Evolutionary conservation across 2,113 vertebrate genomes (phyloP).

Genomic region (Beaufortia kweichowensis): DNA sequence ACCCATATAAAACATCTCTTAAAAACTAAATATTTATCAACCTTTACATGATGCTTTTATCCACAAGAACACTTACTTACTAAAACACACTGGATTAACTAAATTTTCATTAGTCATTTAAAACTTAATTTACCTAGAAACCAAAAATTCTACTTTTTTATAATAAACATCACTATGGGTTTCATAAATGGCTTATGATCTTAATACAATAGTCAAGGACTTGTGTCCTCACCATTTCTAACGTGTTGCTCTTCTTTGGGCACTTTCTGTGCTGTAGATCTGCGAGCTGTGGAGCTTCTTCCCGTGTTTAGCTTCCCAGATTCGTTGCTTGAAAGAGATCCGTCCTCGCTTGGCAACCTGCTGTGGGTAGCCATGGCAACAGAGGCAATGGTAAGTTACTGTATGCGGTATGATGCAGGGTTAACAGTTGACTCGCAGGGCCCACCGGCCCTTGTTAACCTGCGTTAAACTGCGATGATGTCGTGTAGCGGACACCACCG

Average conservation of each 20-base stretch:
- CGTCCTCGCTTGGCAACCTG: slow-evolving; percentile 89
- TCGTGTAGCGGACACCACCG: neutral
- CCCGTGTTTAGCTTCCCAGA: slow-evolving; percentile 91
- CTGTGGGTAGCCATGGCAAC: slow-evolving; percentile 96
- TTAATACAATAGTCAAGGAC: too few species aligned
- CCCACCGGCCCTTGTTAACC: slow-evolving; percentile 49
- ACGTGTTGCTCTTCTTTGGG: slow-evolving; percentile 64
- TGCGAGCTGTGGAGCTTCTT: slow-evolving; percentile 83
- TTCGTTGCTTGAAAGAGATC: slow-evolving; percentile 89
- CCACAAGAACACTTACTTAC: too few species aligned
- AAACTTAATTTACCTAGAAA: neutral
- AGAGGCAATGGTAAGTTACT: slow-evolving; percentile 67
- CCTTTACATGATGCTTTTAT: too few species aligned
- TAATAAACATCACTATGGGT: neutral
- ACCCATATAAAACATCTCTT: too few species aligned
- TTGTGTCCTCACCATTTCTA: slow-evolving; percentile 52
- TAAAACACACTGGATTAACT: too few species aligned
- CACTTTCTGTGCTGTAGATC: slow-evolving; percentile 78
- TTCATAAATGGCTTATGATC: neutral
- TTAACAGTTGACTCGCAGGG: slow-evolving; percentile 38
- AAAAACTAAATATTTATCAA: too few species aligned
- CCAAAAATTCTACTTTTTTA: too few species aligned
- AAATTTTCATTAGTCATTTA: too few species aligned
- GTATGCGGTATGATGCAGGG: slow-evolving; percentile 27
- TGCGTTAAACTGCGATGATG: slow-evolving; percentile 19